Conservation (phyloP, 1,140 invertebrate species). For the Uloborus diversus region DNA sequence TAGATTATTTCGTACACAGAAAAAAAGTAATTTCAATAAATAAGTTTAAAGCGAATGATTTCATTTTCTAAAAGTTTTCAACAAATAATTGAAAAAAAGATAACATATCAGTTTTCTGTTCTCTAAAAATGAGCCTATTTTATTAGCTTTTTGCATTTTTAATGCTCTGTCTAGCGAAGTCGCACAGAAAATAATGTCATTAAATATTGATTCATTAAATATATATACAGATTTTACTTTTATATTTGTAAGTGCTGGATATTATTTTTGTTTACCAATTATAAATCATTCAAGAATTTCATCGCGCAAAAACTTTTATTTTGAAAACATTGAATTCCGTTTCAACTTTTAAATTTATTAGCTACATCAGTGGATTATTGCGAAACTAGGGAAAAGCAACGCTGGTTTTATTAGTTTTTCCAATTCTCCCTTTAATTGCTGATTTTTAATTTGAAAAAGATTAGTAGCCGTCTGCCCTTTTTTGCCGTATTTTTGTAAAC, state of each 20-base stretch:
- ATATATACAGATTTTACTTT: not conserved
- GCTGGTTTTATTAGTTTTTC: too few species aligned
- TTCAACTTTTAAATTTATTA: constrained; percentile 28
- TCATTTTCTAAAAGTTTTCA: constrained; percentile 20
- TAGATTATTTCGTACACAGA: not conserved
- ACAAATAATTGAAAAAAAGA: constrained; percentile 23
- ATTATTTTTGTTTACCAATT: constrained; percentile 29
- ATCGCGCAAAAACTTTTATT: constrained; percentile 17
- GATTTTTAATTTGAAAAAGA: constrained; percentile 13
- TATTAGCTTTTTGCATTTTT: constrained; percentile 45
- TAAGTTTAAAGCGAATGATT: not conserved
- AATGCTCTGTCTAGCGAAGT: too few species aligned
- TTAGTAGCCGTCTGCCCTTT: constrained; percentile 14
- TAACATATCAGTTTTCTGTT: too few species aligned
- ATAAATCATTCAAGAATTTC: constrained; percentile 43
- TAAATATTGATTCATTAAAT: constrained; percentile 29
- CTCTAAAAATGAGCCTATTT: constrained; percentile 2
- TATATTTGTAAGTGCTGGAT: not conserved
- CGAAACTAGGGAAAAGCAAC: too few species aligned
- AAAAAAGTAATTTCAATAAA: not conserved
- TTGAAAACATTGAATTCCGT: not conserved
- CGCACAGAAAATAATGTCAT: constrained; percentile 15
- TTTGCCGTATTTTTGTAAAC: constrained; percentile 12
- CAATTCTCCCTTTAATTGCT: constrained; percentile 38
- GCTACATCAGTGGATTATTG: constrained; percentile 29